Conservation (phyloP, 2,888 invertebrate genomes). For the Scaptomyza flava region DNA sequence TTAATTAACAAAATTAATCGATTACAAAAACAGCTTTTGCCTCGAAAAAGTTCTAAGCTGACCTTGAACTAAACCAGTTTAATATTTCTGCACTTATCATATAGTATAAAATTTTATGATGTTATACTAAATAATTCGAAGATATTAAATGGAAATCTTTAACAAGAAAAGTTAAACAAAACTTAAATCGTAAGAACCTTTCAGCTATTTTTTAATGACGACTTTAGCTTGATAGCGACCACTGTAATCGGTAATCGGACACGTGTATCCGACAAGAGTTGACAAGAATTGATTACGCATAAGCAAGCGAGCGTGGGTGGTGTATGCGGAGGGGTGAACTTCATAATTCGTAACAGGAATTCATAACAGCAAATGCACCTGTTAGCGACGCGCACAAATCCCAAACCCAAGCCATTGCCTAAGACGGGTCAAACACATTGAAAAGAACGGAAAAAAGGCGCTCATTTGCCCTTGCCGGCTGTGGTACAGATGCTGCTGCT, state of each 20-base stretch:
- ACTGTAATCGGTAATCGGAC: conserved; percentile 38
- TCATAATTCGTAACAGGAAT: conserved; percentile 6
- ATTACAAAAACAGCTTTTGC: background rate
- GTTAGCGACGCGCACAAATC: conserved; percentile 48
- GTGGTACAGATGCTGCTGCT: conserved; percentile 71
- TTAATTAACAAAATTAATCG: background rate
- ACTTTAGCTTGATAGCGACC: background rate
- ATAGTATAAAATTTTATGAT: background rate
- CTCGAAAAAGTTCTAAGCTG: background rate
- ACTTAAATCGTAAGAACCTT: background rate
- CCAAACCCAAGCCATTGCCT: conserved; percentile 36
- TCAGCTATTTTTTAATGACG: background rate
- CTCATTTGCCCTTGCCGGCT: conserved; percentile 65
- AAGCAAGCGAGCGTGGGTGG: conserved; percentile 13
- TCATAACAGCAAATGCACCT: conserved; percentile 47
- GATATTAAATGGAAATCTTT: background rate
- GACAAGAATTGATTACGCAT: conserved; percentile 54
- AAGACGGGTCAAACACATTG: conserved; percentile 55
- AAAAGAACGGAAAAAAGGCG: conserved; percentile 57
- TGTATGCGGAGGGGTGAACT: background rate
- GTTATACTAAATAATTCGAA: background rate
- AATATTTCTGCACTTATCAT: background rate
- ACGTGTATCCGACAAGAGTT: conserved; percentile 45
- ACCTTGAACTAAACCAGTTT: background rate
- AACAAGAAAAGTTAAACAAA: background rate